Evolutionary conservation across 2,888 invertebrate genomes (phyloP).

Genomic region (Aethes cnicana): DNA sequence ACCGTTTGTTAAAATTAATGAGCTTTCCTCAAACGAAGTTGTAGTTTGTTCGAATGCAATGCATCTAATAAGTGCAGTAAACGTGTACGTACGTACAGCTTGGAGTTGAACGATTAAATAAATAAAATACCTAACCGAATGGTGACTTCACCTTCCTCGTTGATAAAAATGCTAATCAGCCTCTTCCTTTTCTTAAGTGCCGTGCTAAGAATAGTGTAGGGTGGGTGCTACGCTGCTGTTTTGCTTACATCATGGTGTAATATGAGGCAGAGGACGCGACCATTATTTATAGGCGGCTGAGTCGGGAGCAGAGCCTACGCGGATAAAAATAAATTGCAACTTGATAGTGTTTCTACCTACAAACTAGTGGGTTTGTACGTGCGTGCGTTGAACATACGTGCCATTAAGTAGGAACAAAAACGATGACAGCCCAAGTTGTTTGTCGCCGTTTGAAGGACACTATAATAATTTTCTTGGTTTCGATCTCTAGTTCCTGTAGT

Average conservation of each 20-base stretch:
- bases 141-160: constrained; percentile 71
- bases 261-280: constrained; percentile 20
- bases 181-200: constrained; percentile 74
- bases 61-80: constrained; percentile 30
- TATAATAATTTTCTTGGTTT: no score
- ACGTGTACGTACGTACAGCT: constrained; percentile 25
- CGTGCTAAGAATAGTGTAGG: constrained; percentile 65
- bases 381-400: no score
- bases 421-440: no score
- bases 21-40: constrained; percentile 12
- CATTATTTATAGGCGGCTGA: not conserved
- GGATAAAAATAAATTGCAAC: not conserved
- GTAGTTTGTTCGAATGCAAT: constrained; percentile 13
- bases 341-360: no score
- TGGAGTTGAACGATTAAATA: constrained; percentile 19
- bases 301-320: not conserved
- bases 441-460: no score
- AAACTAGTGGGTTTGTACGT: no score
- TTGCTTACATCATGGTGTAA: constrained; percentile 48
- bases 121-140: no score
- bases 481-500: no score
- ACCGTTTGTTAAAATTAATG: not conserved
- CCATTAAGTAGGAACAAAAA: no score
- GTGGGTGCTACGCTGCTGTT: constrained; percentile 60
- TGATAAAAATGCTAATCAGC: constrained; percentile 79